Evolutionary conservation across 2,888 invertebrate species (phyloP).

Genomic region (Alloscopus bannaensis): DNA sequence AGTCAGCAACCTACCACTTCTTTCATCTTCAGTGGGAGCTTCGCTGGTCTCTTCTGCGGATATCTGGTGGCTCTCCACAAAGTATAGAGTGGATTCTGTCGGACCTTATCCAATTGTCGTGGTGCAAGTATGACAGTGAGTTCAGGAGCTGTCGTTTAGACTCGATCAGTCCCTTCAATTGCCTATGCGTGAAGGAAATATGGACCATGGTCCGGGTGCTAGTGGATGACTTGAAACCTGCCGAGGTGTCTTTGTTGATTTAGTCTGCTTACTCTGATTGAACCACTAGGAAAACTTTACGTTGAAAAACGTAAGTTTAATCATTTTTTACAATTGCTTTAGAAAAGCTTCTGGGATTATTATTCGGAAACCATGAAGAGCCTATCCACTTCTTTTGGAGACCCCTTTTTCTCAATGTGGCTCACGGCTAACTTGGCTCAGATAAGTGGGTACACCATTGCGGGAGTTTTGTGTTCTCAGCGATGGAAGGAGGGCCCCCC

Average conservation of each 20-base stretch:
- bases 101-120: constrained; percentile 66
- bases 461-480: constrained; percentile 42
- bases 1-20: constrained; percentile 77
- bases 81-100: constrained; percentile 64
- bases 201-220: constrained; percentile 79
- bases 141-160: constrained; percentile 72
- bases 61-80: constrained; percentile 46
- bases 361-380: constrained; percentile 23
- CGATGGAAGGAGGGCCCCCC: neutral
- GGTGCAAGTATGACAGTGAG: constrained; percentile 46
- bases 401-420: constrained; percentile 67
- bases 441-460: constrained; percentile 53
- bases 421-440: constrained; percentile 61
- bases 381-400: neutral
- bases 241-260: no score
- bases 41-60: constrained; percentile 76
- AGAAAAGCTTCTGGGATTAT: constrained; percentile 40
- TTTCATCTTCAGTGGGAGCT: constrained; percentile 78
- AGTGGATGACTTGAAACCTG: constrained; percentile 74
- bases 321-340: constrained; percentile 10
- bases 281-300: neutral
- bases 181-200: constrained; percentile 79
- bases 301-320: no score
- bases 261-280: neutral
- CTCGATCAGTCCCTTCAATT: constrained; percentile 78